phyloP scores from a whole-genome alignment of 2,113 vertebrate genomes.

The Psephotus haematonotus region DNA sequence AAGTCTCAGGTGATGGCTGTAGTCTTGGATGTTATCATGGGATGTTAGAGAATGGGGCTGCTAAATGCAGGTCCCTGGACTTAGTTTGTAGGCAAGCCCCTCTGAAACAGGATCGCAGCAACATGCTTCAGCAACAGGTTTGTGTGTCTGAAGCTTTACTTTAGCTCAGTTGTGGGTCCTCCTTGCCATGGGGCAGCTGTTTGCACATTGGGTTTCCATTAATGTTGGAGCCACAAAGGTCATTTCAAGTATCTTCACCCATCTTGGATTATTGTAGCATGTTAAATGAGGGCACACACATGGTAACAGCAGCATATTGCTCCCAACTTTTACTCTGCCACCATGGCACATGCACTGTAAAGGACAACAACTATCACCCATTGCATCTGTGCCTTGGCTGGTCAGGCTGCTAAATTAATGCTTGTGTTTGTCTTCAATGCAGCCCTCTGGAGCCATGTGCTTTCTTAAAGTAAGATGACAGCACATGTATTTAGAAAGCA shows the following conservation, averaged over 20 bases:
- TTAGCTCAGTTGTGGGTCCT: neutral
- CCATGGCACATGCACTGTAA: fast-evolving
- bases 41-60: neutral
- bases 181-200: neutral
- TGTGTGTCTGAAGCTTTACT: neutral
- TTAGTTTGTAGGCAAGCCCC: fast-evolving
- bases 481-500: neutral
- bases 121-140: neutral
- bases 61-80: neutral
- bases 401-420: neutral
- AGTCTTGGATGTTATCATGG: neutral
- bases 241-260: neutral
- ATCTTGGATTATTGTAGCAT: fast-evolving
- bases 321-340: neutral
- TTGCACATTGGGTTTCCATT: neutral
- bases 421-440: neutral
- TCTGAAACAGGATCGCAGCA: neutral
- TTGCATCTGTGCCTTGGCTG: neutral
- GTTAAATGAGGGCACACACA: fast-evolving
- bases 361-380: neutral
- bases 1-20: neutral
- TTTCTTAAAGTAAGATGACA: neutral
- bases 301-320: neutral
- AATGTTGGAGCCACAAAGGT: fast-evolving
- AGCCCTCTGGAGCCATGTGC: neutral